A percentile compares a stretch with the other conserved stretches of the same genome.
Conservation (phyloP, 2,113 vertebrate species). For the Lates calcarifer region DNA sequence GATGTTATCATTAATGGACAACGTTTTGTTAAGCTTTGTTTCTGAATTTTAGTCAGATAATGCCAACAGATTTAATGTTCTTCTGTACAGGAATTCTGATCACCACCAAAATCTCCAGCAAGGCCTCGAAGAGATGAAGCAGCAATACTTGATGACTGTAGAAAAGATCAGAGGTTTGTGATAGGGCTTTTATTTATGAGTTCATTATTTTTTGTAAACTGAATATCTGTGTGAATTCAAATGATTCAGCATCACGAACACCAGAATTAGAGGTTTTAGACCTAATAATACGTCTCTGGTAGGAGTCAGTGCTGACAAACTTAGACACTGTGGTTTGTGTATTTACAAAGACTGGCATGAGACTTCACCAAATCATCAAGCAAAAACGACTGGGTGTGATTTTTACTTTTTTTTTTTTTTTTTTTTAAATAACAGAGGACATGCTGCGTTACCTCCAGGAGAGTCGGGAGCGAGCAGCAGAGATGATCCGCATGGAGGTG, state of each 20-base stretch:
- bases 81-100: conserved; percentile 63
- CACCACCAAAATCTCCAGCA: conserved; percentile 76
- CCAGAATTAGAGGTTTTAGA: neutral
- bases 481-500: conserved; percentile 91
- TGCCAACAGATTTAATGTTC: neutral
- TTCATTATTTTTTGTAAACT: neutral
- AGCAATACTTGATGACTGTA: conserved; percentile 92
- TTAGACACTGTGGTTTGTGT: too few relatives aligned
- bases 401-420: neutral
- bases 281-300: neutral
- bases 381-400: neutral
- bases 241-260: neutral
- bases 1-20: too few relatives aligned
- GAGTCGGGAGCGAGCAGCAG: conserved; percentile 91
- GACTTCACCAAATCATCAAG: too few relatives aligned
- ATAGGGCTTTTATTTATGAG: neutral
- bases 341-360: too few relatives aligned
- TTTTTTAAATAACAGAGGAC: conserved; percentile 85
- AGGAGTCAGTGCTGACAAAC: neutral
- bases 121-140: conserved; percentile 93
- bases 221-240: neutral
- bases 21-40: too few relatives aligned
- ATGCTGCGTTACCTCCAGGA: conserved; percentile 94
- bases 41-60: neutral
- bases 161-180: conserved; percentile 92